Evolutionary conservation across 2,113 vertebrate genomes (phyloP).

Genomic region (Sciurus niger): DNA sequence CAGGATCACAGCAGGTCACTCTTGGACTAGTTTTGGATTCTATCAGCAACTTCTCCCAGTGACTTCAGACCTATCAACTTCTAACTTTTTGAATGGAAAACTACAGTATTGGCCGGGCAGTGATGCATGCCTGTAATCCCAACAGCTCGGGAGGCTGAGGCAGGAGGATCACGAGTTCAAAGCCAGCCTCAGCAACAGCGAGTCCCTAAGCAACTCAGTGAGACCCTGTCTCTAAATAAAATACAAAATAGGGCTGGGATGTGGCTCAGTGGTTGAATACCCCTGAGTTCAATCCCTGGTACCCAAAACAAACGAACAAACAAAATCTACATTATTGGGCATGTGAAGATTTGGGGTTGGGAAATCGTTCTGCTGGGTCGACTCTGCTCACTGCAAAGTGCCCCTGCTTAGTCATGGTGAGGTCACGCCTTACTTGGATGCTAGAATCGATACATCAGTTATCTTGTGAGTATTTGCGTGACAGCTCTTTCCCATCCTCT

Average conservation of each 20-base stretch:
- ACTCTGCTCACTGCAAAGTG: neutral
- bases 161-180: too few species aligned
- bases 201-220: too few species aligned
- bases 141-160: too few species aligned
- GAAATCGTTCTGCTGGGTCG: neutral
- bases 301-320: too few species aligned
- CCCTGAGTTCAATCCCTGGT: too few species aligned
- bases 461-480: neutral
- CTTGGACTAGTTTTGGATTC: neutral
- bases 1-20: neutral
- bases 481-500: neutral
- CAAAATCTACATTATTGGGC: neutral
- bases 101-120: too few species aligned
- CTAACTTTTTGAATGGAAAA: constrained; percentile 30
- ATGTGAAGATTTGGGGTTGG: neutral
- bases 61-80: neutral
- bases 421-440: neutral
- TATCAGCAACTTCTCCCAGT: neutral
- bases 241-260: too few species aligned
- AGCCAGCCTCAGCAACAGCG: too few species aligned
- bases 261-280: too few species aligned
- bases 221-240: too few species aligned
- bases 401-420: neutral
- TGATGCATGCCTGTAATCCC: too few species aligned
- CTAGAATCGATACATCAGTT: neutral